Conservation (phyloP, 1,140 invertebrate species). For the Lordiphosa collinella region DNA sequence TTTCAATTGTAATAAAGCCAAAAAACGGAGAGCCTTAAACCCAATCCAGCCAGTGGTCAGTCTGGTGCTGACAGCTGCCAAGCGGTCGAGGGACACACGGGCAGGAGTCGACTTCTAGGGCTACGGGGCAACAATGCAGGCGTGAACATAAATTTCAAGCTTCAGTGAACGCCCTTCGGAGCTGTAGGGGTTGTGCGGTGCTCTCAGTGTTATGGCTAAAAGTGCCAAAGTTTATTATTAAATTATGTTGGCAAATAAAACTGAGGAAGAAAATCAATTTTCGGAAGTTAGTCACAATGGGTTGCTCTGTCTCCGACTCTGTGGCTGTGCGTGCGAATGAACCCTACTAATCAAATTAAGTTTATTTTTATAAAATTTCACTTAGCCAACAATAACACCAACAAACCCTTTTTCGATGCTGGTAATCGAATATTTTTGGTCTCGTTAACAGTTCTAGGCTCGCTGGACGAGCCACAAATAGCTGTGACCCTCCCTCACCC, state of each 20-base stretch:
- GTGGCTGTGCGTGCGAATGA: conserved; percentile 46
- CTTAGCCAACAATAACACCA: conserved; percentile 25
- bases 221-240: conserved; percentile 77
- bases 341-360: conserved; percentile 73
- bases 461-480: conserved; percentile 68
- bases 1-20: conserved; percentile 24
- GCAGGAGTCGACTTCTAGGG: conserved; percentile 7
- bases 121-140: conserved; percentile 59
- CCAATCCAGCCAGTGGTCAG: conserved; percentile 33
- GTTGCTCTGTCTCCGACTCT: background rate
- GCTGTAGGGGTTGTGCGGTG: background rate
- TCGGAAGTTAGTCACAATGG: conserved; percentile 41
- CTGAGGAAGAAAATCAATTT: conserved; percentile 69
- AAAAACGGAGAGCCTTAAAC: conserved; percentile 17
- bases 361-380: conserved; percentile 58
- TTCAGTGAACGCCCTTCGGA: conserved; percentile 38
- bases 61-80: conserved; percentile 57
- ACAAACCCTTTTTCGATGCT: conserved; percentile 61
- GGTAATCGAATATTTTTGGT: conserved; percentile 66
- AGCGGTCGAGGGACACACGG: conserved; percentile 11
- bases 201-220: conserved; percentile 51
- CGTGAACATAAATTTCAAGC: conserved; percentile 76
- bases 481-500: conserved; percentile 11
- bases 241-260: conserved; percentile 75
- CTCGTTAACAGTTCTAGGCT: conserved; percentile 39